Percentiles rank a stretch among this genome's conserved stretches.
phyloP scores from a whole-genome alignment of 2,888 invertebrate species.

The Cephus rjabovi region DNA sequence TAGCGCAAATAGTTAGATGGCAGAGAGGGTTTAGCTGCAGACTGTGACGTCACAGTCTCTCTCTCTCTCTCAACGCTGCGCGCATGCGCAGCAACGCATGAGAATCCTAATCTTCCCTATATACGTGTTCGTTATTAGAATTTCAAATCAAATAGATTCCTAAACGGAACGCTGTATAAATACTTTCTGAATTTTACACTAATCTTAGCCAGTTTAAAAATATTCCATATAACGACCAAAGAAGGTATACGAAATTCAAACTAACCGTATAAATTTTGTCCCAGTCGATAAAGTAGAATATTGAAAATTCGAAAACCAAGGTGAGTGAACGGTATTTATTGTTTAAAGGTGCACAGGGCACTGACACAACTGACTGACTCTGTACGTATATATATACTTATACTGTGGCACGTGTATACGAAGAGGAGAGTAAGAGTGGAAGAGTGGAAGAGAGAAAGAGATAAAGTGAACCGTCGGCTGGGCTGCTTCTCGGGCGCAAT shows the following conservation, averaged over 20 bases:
- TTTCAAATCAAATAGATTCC: background rate
- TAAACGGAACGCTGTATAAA: background rate
- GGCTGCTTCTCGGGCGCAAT: slow-evolving; percentile 45
- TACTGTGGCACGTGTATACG: background rate
- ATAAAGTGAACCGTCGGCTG: background rate
- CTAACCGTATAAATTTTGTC: background rate
- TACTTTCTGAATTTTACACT: background rate
- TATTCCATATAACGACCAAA: background rate
- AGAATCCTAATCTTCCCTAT: background rate
- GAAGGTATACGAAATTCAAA: background rate
- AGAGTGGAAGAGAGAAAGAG: background rate
- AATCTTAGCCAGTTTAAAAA: background rate
- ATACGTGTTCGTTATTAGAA: background rate
- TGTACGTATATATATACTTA: background rate
- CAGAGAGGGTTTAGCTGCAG: background rate
- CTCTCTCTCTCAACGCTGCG: background rate
- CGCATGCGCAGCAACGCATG: background rate
- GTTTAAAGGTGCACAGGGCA: background rate
- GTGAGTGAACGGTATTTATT: background rate
- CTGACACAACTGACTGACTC: background rate
- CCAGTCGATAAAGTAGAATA: background rate
- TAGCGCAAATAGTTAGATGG: background rate
- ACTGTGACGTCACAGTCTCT: background rate
- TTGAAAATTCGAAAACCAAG: background rate
- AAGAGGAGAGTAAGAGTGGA: background rate